These are phyloP conservation scores for Bombus cullumanus DNA, from an alignment of 1,140 invertebrate species.

Conservation along the genomic window DNA sequence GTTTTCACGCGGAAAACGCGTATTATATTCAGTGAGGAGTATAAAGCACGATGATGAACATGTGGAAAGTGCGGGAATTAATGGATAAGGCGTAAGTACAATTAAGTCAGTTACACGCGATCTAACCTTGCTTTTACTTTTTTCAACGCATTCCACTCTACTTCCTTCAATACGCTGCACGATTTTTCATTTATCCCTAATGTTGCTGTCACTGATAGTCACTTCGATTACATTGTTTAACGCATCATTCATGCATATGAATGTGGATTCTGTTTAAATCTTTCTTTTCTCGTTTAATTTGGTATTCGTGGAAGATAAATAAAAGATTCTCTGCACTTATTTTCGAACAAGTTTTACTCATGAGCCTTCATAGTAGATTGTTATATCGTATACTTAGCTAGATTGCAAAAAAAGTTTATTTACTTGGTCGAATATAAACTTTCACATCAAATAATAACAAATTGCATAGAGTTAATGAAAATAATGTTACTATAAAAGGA, in stretches of 20 bases:
- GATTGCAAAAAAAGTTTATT: not conserved
- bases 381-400: not conserved
- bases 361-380: not conserved
- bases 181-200: not conserved
- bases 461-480: not conserved
- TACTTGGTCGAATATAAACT: not conserved
- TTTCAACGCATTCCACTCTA: constrained; percentile 36
- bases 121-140: constrained; percentile 70
- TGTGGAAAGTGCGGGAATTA: constrained; percentile 97
- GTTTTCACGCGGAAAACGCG: constrained; percentile 35
- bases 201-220: not conserved
- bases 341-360: not conserved
- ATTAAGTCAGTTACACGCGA: constrained; percentile 46
- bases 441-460: not conserved
- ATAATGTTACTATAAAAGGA: not conserved
- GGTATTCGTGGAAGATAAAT: not conserved
- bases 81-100: constrained; percentile 97
- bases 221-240: not conserved
- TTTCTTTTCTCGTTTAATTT: not conserved
- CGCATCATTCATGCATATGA: not conserved
- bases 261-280: not conserved
- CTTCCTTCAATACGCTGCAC: constrained; percentile 3
- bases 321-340: not conserved
- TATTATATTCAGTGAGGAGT: constrained; percentile 32
- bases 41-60: constrained; percentile 85